Base-by-base conservation (phyloP, 2,888 invertebrate species). In the Coecobrya sp. region DNA sequence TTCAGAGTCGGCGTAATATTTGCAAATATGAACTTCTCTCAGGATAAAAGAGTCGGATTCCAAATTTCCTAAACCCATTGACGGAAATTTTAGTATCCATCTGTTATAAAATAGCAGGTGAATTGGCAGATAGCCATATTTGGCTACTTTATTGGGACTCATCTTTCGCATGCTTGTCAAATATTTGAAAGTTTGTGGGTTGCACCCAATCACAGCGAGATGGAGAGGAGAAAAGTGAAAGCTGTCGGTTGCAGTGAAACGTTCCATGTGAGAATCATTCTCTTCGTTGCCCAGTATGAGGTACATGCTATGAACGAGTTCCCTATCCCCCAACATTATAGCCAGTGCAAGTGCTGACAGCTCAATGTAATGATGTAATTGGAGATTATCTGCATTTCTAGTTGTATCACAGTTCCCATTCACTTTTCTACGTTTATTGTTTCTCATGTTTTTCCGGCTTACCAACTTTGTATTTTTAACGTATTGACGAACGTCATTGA, bases 201-300 rank as follows among this genome's bases (percentile, higher is more conserved):
- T 87, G 45, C 87, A 76, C 11, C 87, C 62, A n/a, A 87, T 76
- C 27, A 87, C 87, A 10, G 87, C 76, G 13, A 87, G 76, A n/a
- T 87, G 87, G 27, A 79, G 11, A 1, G 87, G 87, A 25, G 42
- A 22, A 22, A 76, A 79, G 16, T 79, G 59, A 42, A 55, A 79
- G 10, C 30, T 4, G 19, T 87, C 87, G 11, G 3, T 8, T n/a
- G 0, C 0, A 1, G 55, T 70, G n/a, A 22, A 86, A 5, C 19
- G 55, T 25, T 27, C 19, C 16, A 25, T 13, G 36, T 73, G 49
- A 0, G 45, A 8, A 25, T 30, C 11, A 0, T 45, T n/a, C 0
- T 11, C 5, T 79, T 45, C 79, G 7, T 45, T 42, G 4, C 76
- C 79, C 11, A 79, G 10, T n/a, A 87, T 19, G 55, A 52, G 16